Percentiles rank a stretch among this genome's conserved stretches.
Evolutionary conservation across 2,113 vertebrate genomes (phyloP).

Genomic region (Platysteira castanea): DNA sequence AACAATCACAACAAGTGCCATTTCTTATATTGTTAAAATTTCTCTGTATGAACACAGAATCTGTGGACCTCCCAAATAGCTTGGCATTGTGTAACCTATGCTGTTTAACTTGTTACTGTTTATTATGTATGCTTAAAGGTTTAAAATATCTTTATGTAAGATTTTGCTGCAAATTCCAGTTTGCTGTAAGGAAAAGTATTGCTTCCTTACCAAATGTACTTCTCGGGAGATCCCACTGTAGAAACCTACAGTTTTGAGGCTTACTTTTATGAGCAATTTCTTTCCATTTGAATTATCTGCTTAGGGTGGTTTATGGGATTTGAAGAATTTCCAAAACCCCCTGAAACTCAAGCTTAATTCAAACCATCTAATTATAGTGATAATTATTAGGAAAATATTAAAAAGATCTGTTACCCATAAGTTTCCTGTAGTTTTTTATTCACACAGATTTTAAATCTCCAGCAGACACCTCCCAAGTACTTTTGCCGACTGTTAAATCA

Average conservation of each 20-base stretch:
- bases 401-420: not conserved
- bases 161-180: slow-evolving; percentile 75
- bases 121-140: slow-evolving; percentile 76
- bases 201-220: not conserved
- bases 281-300: not conserved
- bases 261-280: not conserved
- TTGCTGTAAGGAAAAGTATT: slow-evolving; percentile 33
- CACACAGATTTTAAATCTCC: not conserved
- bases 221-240: not conserved
- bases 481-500: not conserved
- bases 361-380: not conserved
- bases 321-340: not conserved
- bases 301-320: not conserved
- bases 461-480: not conserved
- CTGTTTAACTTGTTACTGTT: slow-evolving; percentile 9
- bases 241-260: not conserved
- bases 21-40: not conserved
- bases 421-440: not conserved
- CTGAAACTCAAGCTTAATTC: not conserved
- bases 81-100: not conserved
- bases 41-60: not conserved
- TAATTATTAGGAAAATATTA: not conserved
- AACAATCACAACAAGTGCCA: not conserved
- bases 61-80: not conserved
- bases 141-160: slow-evolving; percentile 66